Percentiles rank a stretch among this genome's conserved stretches.
Evolutionary conservation across 1,140 invertebrate species (phyloP).

Genomic region (Halictus rubicundus): DNA sequence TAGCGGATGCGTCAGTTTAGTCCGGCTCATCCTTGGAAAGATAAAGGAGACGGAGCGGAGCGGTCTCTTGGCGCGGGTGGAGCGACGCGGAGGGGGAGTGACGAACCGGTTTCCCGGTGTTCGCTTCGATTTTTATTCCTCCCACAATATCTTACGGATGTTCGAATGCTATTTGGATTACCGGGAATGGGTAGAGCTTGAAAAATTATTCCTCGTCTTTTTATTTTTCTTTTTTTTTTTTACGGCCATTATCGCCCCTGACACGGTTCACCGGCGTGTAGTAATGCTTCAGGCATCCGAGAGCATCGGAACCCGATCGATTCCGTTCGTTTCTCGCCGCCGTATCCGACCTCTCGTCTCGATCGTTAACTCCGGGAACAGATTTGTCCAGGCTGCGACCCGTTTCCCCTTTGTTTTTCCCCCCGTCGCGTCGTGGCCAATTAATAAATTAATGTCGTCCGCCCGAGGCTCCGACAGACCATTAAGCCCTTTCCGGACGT

Average conservation of each 20-base stretch:
- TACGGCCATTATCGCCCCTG: slow-evolving; percentile 43
- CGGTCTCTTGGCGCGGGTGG: not conserved
- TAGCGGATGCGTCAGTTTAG: slow-evolving; percentile 35
- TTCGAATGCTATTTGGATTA: slow-evolving; percentile 57
- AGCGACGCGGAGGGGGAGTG: slow-evolving; percentile 11
- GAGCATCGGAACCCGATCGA: slow-evolving; percentile 19
- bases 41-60: slow-evolving; percentile 32
- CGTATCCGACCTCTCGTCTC: not conserved
- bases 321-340: slow-evolving; percentile 17
- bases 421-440: not conserved
- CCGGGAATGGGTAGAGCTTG: slow-evolving; percentile 42
- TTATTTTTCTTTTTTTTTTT: too few relatives aligned
- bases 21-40: slow-evolving; percentile 52
- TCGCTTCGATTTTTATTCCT: slow-evolving; percentile 65
- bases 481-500: slow-evolving; percentile 52
- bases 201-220: slow-evolving; percentile 37
- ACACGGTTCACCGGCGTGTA: slow-evolving; percentile 30
- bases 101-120: slow-evolving; percentile 65
- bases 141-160: slow-evolving; percentile 61
- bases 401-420: not conserved
- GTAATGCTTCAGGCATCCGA: slow-evolving; percentile 30
- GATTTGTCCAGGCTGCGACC: not conserved
- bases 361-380: slow-evolving; percentile 2
- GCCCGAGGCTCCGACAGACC: slow-evolving; percentile 39
- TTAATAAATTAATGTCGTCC: not conserved